phyloP scores from a whole-genome alignment of 2,797 vertebrate genomes.

The Pempheris klunzingeri region DNA sequence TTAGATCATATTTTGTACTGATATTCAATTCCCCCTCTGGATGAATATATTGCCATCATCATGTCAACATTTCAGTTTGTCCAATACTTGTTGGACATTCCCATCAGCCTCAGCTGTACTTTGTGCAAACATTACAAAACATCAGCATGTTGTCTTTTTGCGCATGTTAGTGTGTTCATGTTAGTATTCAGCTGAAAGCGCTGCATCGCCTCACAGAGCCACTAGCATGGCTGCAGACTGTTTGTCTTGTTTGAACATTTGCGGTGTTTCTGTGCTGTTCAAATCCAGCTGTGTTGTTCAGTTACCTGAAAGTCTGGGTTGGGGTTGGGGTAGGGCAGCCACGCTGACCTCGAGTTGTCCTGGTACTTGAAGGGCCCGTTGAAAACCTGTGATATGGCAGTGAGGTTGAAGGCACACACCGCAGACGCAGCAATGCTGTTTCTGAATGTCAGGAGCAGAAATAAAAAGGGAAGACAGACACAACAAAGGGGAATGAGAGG shows the following conservation, averaged over 20 bases:
- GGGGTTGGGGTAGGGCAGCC: slow-evolving; percentile 97
- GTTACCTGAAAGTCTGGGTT: slow-evolving; percentile 98
- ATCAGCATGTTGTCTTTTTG: neutral
- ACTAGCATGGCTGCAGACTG: neutral
- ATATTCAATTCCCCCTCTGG: neutral
- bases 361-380: slow-evolving; percentile 97
- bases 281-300: neutral
- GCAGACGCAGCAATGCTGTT: slow-evolving; percentile 98
- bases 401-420: slow-evolving; percentile 98
- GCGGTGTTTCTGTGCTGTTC: neutral
- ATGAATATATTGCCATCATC: neutral
- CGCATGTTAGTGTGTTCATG: neutral
- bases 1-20: neutral
- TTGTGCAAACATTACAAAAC: neutral
- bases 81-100: neutral
- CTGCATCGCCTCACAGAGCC: neutral
- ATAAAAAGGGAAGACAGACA: neutral
- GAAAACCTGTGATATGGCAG: slow-evolving; percentile 94
- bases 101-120: slow-evolving; percentile 1
- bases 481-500: slow-evolving; percentile 11
- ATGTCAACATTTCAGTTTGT: neutral
- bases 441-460: slow-evolving; percentile 77
- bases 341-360: slow-evolving; percentile 96
- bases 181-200: neutral
- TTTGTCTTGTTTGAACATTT: slow-evolving; percentile 4